phyloP scores from a whole-genome alignment of 2,113 vertebrate genomes.

The Prunella himalayana region DNA sequence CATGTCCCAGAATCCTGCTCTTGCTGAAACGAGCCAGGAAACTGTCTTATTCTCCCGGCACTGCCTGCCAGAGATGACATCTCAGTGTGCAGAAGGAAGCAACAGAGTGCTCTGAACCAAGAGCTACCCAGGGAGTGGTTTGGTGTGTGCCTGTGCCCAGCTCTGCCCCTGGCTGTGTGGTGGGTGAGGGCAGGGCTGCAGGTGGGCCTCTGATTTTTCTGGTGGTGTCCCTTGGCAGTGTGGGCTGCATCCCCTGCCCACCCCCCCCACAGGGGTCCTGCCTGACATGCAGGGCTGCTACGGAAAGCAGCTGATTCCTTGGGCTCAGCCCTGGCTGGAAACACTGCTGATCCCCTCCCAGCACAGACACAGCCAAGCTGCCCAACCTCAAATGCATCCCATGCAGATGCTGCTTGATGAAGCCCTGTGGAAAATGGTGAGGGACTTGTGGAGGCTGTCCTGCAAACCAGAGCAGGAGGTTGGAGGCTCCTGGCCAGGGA shows the following conservation, averaged over 20 bases:
- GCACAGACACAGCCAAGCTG: neutral
- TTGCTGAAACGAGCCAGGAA: neutral
- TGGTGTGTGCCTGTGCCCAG: accelerated
- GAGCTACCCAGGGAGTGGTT: neutral
- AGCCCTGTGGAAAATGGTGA: neutral
- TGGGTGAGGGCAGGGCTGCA: accelerated
- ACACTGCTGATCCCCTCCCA: neutral
- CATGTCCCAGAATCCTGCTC: neutral
- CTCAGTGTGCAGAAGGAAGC: neutral
- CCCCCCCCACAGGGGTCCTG: neutral
- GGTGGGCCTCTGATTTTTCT: neutral
- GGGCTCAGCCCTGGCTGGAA: neutral
- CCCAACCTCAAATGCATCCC: neutral
- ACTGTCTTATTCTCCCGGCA: neutral
- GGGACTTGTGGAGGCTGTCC: neutral
- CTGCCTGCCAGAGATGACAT: neutral
- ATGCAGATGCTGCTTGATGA: neutral
- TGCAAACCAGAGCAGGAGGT: accelerated
- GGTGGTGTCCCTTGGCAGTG: neutral
- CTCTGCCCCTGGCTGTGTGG: neutral
- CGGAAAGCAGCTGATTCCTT: neutral
- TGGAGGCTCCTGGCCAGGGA: neutral
- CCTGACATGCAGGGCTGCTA: neutral
- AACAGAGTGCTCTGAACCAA: neutral
- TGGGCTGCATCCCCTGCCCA: neutral